These are phyloP conservation scores for Falcaria lacertinaria DNA, from an alignment of 2,888 invertebrate genomes.

Conservation along the genomic window DNA sequence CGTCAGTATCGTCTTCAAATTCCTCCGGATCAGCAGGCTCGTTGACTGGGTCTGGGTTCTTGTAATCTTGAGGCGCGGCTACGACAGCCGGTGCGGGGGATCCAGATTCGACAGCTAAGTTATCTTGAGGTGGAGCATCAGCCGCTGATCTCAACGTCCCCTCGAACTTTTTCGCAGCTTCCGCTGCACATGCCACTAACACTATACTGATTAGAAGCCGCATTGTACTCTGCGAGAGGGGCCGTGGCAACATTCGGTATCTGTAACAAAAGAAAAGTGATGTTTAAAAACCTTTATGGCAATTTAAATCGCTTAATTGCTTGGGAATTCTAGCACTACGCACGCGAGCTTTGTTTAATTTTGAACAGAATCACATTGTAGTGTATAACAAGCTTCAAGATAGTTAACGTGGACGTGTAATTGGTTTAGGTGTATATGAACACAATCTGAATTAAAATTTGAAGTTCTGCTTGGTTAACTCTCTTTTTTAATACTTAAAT, in stretches of 20 bases:
- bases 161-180: conserved; percentile 72
- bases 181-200: conserved; percentile 64
- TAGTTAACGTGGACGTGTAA: background rate
- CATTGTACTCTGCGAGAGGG: conserved; percentile 60
- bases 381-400: conserved; percentile 24
- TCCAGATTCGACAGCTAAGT: conserved; percentile 65
- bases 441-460: too few relatives aligned
- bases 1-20: conserved; percentile 16
- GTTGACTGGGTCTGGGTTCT: conserved; percentile 65
- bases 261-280: conserved; percentile 68
- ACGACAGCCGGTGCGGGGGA: conserved; percentile 68
- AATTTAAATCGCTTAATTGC: conserved; percentile 46
- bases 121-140: conserved; percentile 73
- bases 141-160: conserved; percentile 69
- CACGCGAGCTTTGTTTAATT: conserved; percentile 39
- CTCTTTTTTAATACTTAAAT: too few relatives aligned
- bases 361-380: conserved; percentile 32
- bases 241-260: conserved; percentile 71
- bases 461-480: too few relatives aligned
- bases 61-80: conserved; percentile 66
- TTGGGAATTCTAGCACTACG: conserved; percentile 44
- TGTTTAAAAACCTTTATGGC: conserved; percentile 46
- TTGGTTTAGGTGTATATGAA: too few relatives aligned
- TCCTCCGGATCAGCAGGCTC: conserved; percentile 41
- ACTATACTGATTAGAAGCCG: conserved; percentile 68